Evolutionary conservation across 1,140 invertebrate species (phyloP).

Genomic region (Drosophila simulans): DNA sequence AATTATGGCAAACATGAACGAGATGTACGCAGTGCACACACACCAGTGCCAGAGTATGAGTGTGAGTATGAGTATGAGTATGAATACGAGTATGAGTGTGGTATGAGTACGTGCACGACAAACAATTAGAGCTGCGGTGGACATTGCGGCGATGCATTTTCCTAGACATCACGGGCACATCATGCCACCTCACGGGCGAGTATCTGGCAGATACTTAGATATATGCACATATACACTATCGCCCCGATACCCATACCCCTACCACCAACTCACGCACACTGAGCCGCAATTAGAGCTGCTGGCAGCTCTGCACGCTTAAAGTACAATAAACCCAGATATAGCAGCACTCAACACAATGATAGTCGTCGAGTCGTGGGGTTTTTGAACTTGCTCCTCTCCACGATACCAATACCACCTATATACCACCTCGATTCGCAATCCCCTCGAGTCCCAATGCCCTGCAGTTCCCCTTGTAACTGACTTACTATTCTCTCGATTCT

Average conservation of each 20-base stretch:
- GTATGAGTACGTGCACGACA: conserved; percentile 39
- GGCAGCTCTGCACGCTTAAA: conserved; percentile 61
- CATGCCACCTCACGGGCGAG: conserved; percentile 28
- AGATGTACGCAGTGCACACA: conserved; percentile 22
- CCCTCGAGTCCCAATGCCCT: neutral
- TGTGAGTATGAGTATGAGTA: neutral
- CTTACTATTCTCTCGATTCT: conserved; percentile 12
- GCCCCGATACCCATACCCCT: too few relatives aligned
- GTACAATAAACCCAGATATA: conserved; percentile 80
- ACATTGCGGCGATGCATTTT: conserved; percentile 73
- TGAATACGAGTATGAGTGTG: neutral
- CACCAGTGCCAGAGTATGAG: conserved; percentile 4
- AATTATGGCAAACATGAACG: conserved; percentile 65
- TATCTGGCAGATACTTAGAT: conserved; percentile 31
- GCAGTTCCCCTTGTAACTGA: neutral
- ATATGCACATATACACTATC: conserved; percentile 6
- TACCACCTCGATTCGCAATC: conserved; percentile 4
- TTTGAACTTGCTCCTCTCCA: conserved; percentile 67
- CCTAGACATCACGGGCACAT: conserved; percentile 62
- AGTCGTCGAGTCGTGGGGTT: conserved; percentile 62
- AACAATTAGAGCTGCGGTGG: conserved; percentile 77
- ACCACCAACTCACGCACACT: conserved; percentile 27
- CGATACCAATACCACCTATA: conserved; percentile 3
- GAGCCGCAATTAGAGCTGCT: conserved; percentile 64
- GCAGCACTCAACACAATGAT: conserved; percentile 51